Evolutionary conservation across 2,113 vertebrate species (phyloP).

Genomic region (Barnardius zonarius): DNA sequence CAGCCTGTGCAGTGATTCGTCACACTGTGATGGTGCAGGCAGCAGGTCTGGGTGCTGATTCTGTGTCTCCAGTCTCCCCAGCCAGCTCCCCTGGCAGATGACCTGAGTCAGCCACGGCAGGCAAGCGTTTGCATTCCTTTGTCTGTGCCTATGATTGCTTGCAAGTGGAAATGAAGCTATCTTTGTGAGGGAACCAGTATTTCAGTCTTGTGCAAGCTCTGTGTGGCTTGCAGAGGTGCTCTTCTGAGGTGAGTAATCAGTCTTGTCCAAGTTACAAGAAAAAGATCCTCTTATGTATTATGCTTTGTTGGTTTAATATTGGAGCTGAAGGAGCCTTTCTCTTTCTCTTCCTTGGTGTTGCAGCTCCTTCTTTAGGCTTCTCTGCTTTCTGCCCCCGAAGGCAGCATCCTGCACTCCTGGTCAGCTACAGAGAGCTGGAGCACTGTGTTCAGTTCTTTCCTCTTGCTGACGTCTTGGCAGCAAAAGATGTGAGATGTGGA

Average conservation of each 20-base stretch:
- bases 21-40: background rate
- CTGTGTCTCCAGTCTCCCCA: background rate
- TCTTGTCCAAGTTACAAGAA: background rate
- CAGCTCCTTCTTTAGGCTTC: background rate
- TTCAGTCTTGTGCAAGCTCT: background rate
- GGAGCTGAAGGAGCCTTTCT: background rate
- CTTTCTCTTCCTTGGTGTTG: background rate
- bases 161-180: background rate
- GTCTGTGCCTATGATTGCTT: background rate
- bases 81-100: background rate
- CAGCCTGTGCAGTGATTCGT: background rate
- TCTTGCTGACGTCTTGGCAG: background rate
- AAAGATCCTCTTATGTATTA: background rate
- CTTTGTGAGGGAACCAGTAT: background rate
- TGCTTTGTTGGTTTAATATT: background rate
- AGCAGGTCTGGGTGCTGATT: background rate
- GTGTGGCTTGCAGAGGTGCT: background rate
- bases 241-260: background rate
- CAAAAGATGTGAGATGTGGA: background rate
- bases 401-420: background rate
- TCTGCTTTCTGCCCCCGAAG: background rate
- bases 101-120: background rate
- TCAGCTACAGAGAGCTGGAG: background rate
- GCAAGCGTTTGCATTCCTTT: background rate
- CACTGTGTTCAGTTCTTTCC: background rate